Percentiles rank a stretch among this genome's conserved stretches.
These are phyloP conservation scores for Nycteola revayana DNA, from an alignment of 2,888 invertebrate genomes.

Conservation along the genomic window DNA sequence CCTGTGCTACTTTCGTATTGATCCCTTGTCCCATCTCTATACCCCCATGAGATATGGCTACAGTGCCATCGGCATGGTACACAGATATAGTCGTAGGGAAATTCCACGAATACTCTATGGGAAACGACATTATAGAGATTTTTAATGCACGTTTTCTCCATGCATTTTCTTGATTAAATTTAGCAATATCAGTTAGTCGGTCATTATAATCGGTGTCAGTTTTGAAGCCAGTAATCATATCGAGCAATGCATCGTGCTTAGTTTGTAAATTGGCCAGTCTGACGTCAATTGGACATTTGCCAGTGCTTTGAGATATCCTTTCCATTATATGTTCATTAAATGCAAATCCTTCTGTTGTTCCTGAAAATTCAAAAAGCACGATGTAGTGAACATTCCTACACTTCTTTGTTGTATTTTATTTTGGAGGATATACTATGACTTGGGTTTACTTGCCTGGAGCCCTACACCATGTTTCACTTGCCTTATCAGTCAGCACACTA, in stretches of 20 bases:
- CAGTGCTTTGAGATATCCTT: constrained; percentile 79
- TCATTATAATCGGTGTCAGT: constrained; percentile 78
- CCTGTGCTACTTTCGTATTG: constrained; percentile 85
- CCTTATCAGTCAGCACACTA: constrained; percentile 84
- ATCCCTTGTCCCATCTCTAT: constrained; percentile 91
- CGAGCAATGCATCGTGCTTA: constrained; percentile 49
- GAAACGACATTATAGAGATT: constrained; percentile 85
- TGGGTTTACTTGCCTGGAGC: constrained; percentile 82
- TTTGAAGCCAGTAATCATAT: constrained; percentile 82
- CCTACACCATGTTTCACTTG: constrained; percentile 85
- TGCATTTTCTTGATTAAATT: constrained; percentile 84
- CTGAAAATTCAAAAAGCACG: constrained; percentile 35
- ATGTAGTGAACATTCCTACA: no score
- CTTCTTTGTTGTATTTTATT: no score
- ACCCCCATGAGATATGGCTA: constrained; percentile 86
- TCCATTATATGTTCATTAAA: constrained; percentile 86
- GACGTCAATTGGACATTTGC: constrained; percentile 83
- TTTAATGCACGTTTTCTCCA: constrained; percentile 88
- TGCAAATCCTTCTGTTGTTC: constrained; percentile 81
- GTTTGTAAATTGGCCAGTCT: constrained; percentile 74
- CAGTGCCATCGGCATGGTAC: constrained; percentile 85
- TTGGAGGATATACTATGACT: no score
- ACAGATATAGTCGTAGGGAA: constrained; percentile 84
- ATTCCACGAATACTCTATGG: constrained; percentile 74
- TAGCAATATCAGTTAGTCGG: constrained; percentile 70